These are phyloP conservation scores for Tenualosa ilisha DNA, from an alignment of 2,797 vertebrate genomes.

Conservation along the genomic window DNA sequence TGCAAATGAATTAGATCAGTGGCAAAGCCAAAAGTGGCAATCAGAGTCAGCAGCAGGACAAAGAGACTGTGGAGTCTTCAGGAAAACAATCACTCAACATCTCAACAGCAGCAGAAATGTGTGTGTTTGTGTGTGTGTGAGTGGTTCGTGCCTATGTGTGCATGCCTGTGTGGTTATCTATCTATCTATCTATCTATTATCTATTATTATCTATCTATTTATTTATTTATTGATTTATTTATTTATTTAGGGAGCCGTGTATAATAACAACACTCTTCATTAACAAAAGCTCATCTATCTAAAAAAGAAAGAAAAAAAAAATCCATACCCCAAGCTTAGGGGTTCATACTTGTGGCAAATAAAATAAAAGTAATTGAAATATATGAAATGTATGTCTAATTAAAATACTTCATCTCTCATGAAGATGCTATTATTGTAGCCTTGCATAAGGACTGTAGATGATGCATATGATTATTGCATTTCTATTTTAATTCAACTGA, in stretches of 20 bases:
- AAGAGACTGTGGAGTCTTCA: not conserved
- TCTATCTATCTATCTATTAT: too few species aligned
- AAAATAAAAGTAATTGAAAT: not conserved
- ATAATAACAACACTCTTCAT: not conserved
- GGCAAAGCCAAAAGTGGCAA: not conserved
- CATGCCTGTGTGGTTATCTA: not conserved
- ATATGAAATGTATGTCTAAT: not conserved
- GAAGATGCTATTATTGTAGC: not conserved
- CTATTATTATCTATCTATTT: not conserved
- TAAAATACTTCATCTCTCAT: not conserved
- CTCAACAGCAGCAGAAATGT: slow-evolving; percentile 5
- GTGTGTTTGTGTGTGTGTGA: not conserved
- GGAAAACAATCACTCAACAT: slow-evolving; percentile 23
- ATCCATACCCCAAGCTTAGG: not conserved
- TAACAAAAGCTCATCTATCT: not conserved
- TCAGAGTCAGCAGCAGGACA: not conserved
- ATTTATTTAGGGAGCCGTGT: not conserved
- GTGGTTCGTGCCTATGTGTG: not conserved
- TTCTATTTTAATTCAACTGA: not conserved
- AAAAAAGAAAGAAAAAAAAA: not conserved
- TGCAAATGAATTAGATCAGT: slow-evolving; percentile 19
- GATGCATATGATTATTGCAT: not conserved
- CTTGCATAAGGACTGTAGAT: not conserved
- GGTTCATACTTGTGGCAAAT: not conserved
- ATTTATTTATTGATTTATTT: too few species aligned